Conservation (phyloP, 2,797 vertebrate species). For the Luscinia megarhynchos region DNA sequence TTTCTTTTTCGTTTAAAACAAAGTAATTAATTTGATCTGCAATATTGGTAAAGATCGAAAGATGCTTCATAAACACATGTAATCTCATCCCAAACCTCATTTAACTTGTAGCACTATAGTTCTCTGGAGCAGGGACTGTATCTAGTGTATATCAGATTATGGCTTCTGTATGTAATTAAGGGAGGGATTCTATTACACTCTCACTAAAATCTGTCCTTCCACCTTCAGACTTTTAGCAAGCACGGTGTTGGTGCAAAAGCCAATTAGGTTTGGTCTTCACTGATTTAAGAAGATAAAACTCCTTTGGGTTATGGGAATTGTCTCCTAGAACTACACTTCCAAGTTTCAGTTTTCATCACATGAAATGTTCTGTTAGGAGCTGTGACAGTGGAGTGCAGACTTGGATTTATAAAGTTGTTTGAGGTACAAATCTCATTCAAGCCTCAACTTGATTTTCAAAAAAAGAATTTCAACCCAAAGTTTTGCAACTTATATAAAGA, state of each 20-base stretch:
- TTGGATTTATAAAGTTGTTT: neutral
- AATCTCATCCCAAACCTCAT: neutral
- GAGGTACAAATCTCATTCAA: neutral
- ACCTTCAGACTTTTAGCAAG: neutral
- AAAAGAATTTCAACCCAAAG: neutral
- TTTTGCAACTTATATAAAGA: neutral
- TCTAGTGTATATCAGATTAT: neutral
- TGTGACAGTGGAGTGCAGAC: neutral
- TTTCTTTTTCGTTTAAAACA: neutral
- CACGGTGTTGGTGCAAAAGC: neutral
- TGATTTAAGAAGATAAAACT: neutral
- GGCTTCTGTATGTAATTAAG: neutral
- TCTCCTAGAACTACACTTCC: neutral
- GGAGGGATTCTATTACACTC: neutral
- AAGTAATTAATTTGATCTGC: neutral
- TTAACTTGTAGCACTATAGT: neutral
- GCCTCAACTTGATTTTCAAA: neutral
- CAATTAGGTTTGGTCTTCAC: slow-evolving; percentile 1
- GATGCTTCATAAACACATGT: neutral
- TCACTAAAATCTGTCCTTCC: slow-evolving; percentile 16
- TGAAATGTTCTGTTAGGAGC: neutral
- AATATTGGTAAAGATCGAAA: neutral
- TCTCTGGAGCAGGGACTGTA: neutral
- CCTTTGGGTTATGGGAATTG: neutral
- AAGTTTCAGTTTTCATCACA: neutral